These are phyloP conservation scores for Tonatia bakeri DNA, from an alignment of 2,113 vertebrate genomes.

Conservation along the genomic window DNA sequence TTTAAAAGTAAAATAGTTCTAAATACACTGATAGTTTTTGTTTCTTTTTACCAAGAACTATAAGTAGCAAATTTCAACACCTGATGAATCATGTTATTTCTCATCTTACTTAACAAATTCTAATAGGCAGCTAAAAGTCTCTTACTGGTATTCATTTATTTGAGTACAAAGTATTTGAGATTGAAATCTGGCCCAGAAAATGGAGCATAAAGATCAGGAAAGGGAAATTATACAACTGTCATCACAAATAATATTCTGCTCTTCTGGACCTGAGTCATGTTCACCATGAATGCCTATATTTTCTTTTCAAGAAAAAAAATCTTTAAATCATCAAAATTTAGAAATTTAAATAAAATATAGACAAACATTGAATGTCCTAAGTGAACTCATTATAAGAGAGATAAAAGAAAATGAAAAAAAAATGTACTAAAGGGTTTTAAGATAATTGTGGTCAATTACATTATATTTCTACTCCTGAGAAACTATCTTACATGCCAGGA, in stretches of 20 bases:
- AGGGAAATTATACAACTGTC: constrained; percentile 43
- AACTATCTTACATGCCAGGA: constrained; percentile 68
- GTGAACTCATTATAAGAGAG: background rate
- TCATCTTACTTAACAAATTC: constrained; percentile 65
- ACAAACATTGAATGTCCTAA: constrained; percentile 19
- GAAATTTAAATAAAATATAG: constrained; percentile 38
- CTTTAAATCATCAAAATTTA: constrained; percentile 4
- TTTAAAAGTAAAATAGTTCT: constrained; percentile 59
- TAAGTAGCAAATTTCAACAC: constrained; percentile 64
- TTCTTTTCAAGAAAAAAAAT: constrained; percentile 5
- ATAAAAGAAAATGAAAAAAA: constrained; percentile 27
- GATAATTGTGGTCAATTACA: constrained; percentile 71
- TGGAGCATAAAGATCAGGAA: constrained; percentile 59
- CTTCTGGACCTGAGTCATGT: constrained; percentile 8
- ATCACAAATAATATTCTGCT: constrained; percentile 30
- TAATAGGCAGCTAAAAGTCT: constrained; percentile 55
- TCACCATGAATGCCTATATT: background rate
- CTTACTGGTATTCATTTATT: constrained; percentile 42
- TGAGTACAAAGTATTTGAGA: constrained; percentile 51
- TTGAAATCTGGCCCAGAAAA: constrained; percentile 56
- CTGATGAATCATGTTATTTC: constrained; percentile 58
- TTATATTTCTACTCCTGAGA: constrained; percentile 71
- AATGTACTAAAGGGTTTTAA: background rate
- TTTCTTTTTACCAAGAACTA: constrained; percentile 23
- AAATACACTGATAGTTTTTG: constrained; percentile 20